Base-by-base conservation (phyloP, 2,113 vertebrate genomes). In the Anolis sagrei region DNA sequence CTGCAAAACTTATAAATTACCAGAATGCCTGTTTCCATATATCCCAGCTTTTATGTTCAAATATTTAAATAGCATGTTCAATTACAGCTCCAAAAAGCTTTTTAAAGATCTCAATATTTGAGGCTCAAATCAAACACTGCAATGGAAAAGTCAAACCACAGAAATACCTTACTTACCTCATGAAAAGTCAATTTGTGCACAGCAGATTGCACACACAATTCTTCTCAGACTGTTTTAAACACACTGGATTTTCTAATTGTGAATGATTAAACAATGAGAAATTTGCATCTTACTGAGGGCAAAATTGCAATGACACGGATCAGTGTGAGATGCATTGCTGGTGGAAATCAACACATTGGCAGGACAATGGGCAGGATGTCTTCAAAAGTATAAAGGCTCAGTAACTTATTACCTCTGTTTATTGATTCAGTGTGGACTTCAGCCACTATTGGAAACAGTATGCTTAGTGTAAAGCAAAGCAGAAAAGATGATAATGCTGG, bases 61-160 rank as follows among this genome's bases (percentile, higher is more conserved):
- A 76, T 51, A 81, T 76, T 77, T 44, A 39, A 72, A 25, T 25
- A 58, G 72, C 7, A 82, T 64, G 32, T 39, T 62, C 32, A 81
- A 36, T 36, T 61, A 86, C 7, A 79, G 51, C 51, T 21, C 58
- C 58, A 79, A 51, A 84, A 54, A 69, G 51, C 16, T 16, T n/a
- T 81, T 73, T 61, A 51, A 85, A 85, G 32, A 29, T 18, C 34
- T 82, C 81, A 72, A 39, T 62, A 49, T 73, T 34, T 74, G 25
- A 74, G 34, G 25, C 54, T 25, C 34, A 61, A 16, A 25, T 80
- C 29, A 79, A 86, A 49, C 61, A 66, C 49, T 32, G 23, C 18
- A 54, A 75, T n/a, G 7, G 9, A 62, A 48, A 83, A 62, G 34
- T 58, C 10, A 73, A 82, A 44, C 32, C 51, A 61, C 25, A 18